These are phyloP conservation scores for Reinhardtius hippoglossoides DNA, from an alignment of 2,113 vertebrate genomes.

Conservation along the genomic window DNA sequence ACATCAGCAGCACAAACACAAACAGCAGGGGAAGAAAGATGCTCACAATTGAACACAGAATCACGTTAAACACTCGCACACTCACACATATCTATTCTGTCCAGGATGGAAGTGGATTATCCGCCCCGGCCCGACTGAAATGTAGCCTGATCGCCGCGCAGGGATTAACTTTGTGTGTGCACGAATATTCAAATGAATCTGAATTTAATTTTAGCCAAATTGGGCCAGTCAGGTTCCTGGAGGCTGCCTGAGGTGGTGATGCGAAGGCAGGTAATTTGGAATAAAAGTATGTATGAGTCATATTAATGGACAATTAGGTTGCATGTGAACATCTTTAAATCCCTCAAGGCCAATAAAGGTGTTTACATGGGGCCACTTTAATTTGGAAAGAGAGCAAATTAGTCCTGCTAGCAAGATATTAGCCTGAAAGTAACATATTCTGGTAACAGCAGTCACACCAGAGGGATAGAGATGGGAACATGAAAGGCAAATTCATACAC, in stretches of 20 bases:
- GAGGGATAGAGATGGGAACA: not conserved
- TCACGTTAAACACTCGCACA: conserved; percentile 44
- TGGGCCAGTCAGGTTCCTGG: conserved; percentile 33
- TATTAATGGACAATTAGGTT: conserved; percentile 53
- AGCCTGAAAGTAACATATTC: conserved; percentile 25
- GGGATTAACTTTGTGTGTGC: conserved; percentile 53
- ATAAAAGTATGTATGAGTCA: conserved; percentile 54
- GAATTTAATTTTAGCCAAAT: conserved; percentile 51
- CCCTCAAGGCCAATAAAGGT: conserved; percentile 51
- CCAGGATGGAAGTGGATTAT: conserved; percentile 59
- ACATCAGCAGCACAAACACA: conserved; percentile 41
- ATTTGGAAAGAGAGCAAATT: conserved; percentile 54
- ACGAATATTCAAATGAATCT: conserved; percentile 51
- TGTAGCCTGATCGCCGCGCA: conserved; percentile 42
- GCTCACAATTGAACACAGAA: conserved; percentile 32
- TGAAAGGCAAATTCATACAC: not conserved
- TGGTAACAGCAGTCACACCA: not conserved
- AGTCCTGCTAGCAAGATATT: conserved; percentile 41
- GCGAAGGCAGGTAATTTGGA: conserved; percentile 55
- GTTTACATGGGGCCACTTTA: conserved; percentile 46
- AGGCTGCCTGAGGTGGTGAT: conserved; percentile 32
- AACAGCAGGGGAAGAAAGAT: conserved; percentile 7
- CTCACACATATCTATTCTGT: conserved; percentile 23
- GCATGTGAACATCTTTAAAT: conserved; percentile 53
- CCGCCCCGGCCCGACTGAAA: conserved; percentile 47